Evolutionary conservation across 2,888 invertebrate species (phyloP), one percentile per base, ranked within the genome.

Genomic region (Taphrorychus bicolor): DNA sequence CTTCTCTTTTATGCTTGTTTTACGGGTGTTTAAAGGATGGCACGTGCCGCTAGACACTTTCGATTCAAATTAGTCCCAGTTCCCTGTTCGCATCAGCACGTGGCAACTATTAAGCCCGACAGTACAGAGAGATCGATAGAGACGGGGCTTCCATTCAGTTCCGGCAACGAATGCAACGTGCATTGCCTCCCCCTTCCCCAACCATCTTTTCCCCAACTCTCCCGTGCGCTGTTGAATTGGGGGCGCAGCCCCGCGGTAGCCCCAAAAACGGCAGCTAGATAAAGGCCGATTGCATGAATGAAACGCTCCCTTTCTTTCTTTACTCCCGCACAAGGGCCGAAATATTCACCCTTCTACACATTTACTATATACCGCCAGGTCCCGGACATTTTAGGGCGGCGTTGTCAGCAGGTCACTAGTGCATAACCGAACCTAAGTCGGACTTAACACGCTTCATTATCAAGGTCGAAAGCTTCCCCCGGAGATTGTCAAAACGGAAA

Each of bases 311-410:
- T 49, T 69, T 62, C 70, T 70, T 70, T 70, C 66, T 70, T 70
- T 66, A 63, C 70, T 64, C 70, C 66, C 42, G 53, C 61, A 32
- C 70, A 70, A 53, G 57, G 59, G 52, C 66, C 66, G 48, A 70
- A 70, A 66, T 70, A 62, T 70, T 61, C 70, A 70, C 70, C 70
- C 70, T 61, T 70, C 62, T 61, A 61, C 66, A 66, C 66, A 61
- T 53, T 65, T 70, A 70, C 69, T 69, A 69, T 45, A n/a, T n/a
- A n/a, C n/a, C n/a, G n/a, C n/a, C 51, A 52, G 42, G 59, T 57
- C 52, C 64, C 56, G 60, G 57, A 14, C 53, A 53, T 59, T 66
- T 57, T 48, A 18, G 54, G 41, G 53, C 66, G 41, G 11, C 41
- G 70, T 70, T 66, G 70, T 65, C 69, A 59, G 18, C n/a, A 21